A percentile compares a stretch with the other conserved stretches of the same genome.
Evolutionary conservation across 2,888 invertebrate genomes (phyloP).

Genomic region (Hydropsyche betteni): DNA sequence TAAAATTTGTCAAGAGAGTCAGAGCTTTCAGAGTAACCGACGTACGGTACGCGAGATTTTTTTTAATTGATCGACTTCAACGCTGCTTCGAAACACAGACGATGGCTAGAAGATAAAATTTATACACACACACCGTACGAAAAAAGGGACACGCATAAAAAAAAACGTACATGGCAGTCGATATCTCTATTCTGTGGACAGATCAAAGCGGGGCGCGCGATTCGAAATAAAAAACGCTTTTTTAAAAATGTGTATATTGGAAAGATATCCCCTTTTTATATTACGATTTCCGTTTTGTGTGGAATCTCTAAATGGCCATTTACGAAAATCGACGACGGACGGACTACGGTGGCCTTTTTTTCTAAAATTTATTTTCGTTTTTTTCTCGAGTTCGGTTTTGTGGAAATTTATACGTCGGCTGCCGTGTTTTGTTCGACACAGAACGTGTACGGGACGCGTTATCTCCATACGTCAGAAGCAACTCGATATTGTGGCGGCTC

Average conservation of each 20-base stretch:
- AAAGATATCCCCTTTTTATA: constrained; percentile 22
- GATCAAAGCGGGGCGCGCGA: constrained; percentile 21
- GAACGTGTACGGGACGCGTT: constrained; percentile 9
- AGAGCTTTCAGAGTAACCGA: too few relatives aligned
- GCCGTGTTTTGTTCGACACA: constrained; percentile 23
- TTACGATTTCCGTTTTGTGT: constrained; percentile 39
- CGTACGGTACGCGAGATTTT: too few relatives aligned
- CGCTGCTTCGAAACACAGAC: too few relatives aligned
- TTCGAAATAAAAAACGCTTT: neutral
- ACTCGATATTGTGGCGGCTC: neutral
- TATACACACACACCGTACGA: neutral
- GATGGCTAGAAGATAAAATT: too few relatives aligned
- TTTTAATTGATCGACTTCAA: too few relatives aligned
- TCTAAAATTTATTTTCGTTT: neutral
- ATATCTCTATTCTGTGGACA: constrained; percentile 20
- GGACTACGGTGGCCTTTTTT: too few relatives aligned
- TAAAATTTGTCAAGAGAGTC: too few relatives aligned
- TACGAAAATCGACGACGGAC: constrained; percentile 24
- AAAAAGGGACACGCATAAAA: neutral
- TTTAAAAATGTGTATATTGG: too few relatives aligned
- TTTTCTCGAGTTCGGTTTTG: neutral
- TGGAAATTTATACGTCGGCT: constrained; percentile 35
- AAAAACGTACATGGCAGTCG: neutral
- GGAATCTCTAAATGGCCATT: constrained; percentile 32
- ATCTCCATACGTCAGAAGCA: neutral